Percentiles rank a stretch among this genome's conserved stretches.
phyloP scores from a whole-genome alignment of 2,888 invertebrate genomes.

The Brachycybe producta region DNA sequence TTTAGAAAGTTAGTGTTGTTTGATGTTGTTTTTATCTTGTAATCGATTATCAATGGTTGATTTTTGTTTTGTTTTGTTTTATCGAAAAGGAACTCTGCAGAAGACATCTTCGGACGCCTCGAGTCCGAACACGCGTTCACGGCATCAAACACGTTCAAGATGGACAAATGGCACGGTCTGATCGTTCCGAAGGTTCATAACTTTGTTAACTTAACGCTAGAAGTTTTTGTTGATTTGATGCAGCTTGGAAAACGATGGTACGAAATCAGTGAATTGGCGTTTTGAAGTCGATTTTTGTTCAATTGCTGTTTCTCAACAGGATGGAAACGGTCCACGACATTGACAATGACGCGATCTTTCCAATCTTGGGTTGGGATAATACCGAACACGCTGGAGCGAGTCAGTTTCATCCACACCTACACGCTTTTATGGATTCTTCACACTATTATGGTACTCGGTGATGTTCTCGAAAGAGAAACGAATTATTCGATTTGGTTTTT shows the following conservation, averaged over 20 bases:
- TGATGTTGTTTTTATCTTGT: background rate
- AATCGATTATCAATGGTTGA: background rate
- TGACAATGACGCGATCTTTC: conserved; percentile 26
- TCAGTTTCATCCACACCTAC: conserved; percentile 39
- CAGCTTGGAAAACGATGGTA: conserved; percentile 31
- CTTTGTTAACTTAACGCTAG: conserved; percentile 31
- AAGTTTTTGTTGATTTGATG: conserved; percentile 32
- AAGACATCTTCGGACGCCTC: conserved; percentile 35
- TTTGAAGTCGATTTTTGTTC: background rate
- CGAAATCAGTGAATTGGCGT: background rate
- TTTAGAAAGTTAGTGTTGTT: conserved; percentile 24
- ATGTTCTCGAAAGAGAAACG: background rate
- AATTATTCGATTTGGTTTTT: background rate
- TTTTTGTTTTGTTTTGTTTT: background rate
- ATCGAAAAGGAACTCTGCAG: conserved; percentile 29
- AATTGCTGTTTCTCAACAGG: conserved; percentile 1
- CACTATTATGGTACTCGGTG: conserved; percentile 31
- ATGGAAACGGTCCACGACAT: conserved; percentile 12
- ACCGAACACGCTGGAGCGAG: conserved; percentile 38
- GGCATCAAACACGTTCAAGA: conserved; percentile 37
- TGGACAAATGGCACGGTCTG: conserved; percentile 35
- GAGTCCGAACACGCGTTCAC: conserved; percentile 31
- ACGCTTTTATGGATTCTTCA: conserved; percentile 31
- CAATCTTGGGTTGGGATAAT: conserved; percentile 36
- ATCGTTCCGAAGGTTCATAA: conserved; percentile 33